These are phyloP conservation scores for Drosophila aff. DNA, from an alignment of 1,140 invertebrate genomes.

Conservation along the genomic window DNA sequence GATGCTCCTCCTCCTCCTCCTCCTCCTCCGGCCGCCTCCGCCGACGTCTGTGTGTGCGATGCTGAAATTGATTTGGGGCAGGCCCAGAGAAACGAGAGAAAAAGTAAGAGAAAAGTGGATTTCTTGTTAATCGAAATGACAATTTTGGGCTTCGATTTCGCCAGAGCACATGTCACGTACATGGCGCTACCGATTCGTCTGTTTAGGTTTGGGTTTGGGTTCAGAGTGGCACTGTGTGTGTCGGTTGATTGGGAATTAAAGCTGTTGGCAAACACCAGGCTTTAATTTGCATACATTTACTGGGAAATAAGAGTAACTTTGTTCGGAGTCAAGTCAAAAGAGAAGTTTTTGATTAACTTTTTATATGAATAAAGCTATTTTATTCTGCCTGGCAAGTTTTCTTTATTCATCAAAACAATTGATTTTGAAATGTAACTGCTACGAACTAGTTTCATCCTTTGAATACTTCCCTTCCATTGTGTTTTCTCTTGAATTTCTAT, in stretches of 20 bases:
- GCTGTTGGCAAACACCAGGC: conserved; percentile 5
- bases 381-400: neutral
- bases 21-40: conserved; percentile 38
- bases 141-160: conserved; percentile 63
- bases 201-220: conserved; percentile 12
- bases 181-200: conserved; percentile 28
- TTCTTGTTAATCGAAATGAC: conserved; percentile 78
- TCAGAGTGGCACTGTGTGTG: neutral
- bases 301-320: neutral
- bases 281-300: conserved; percentile 36
- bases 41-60: conserved; percentile 66
- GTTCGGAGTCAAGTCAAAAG: neutral
- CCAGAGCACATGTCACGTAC: conserved; percentile 55
- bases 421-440: neutral
- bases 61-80: conserved; percentile 75
- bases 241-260: conserved; percentile 39
- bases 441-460: neutral
- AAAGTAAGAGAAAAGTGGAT: conserved; percentile 59
- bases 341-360: neutral
- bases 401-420: neutral
- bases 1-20: neutral
- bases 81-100: conserved; percentile 38
- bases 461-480: neutral
- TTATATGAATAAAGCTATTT: neutral
- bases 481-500: neutral